phyloP scores from a whole-genome alignment of 2,888 invertebrate genomes.

The Drosophila austrosaltans region DNA sequence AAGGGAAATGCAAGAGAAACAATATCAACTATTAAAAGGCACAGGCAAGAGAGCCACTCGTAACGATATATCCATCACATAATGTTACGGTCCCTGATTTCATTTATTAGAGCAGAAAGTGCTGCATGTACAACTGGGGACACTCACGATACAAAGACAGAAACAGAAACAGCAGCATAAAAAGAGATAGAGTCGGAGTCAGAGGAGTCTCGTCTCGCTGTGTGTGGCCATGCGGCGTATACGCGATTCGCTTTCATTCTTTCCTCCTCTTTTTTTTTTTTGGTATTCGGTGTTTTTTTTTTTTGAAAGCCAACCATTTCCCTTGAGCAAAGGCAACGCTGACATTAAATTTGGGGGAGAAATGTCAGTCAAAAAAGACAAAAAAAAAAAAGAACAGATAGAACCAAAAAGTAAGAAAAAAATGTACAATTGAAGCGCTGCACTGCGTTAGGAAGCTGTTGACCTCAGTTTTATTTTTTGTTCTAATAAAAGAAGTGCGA shows the following conservation, averaged over 20 bases:
- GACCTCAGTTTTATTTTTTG: constrained; percentile 32
- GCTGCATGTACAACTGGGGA: constrained; percentile 60
- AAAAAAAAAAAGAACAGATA: not conserved
- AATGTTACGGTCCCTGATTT: constrained; percentile 82
- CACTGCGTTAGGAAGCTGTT: constrained; percentile 43
- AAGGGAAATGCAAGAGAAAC: constrained; percentile 55
- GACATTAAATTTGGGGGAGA: constrained; percentile 72
- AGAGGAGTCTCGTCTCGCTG: constrained; percentile 6
- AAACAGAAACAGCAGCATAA: not conserved
- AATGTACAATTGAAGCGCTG: constrained; percentile 40
- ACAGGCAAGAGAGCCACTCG: constrained; percentile 46
- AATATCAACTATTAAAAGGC: constrained; percentile 62
- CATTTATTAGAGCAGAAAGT: constrained; percentile 82
- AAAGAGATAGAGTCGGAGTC: not conserved
- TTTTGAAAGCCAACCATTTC: constrained; percentile 52
- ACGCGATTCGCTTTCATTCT: constrained; percentile 52
- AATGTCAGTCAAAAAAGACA: constrained; percentile 55
- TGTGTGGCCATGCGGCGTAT: constrained; percentile 57
- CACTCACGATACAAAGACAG: constrained; percentile 27
- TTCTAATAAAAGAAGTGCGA: not conserved
- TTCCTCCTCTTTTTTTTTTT: constrained; percentile 25
- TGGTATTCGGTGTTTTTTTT: constrained; percentile 19
- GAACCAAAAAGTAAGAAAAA: constrained; percentile 5
- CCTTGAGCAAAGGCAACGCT: constrained; percentile 62
- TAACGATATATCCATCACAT: constrained; percentile 80